A percentile compares a stretch with the other conserved stretches of the same genome.
phyloP scores from a whole-genome alignment of 2,888 invertebrate genomes.

The Eilema sororculum region DNA sequence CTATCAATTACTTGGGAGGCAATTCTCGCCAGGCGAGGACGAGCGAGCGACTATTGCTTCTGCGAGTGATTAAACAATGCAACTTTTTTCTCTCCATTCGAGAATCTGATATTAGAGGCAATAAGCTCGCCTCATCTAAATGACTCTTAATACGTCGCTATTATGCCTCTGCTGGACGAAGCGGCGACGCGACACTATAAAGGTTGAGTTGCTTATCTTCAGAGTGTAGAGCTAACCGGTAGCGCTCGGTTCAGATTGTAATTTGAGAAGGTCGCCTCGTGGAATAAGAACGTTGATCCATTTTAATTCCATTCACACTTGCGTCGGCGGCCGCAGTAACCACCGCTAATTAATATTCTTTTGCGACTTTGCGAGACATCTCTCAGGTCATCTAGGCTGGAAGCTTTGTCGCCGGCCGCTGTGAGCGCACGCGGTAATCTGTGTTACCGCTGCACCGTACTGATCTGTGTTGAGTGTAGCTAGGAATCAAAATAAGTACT shows the following conservation, averaged over 20 bases:
- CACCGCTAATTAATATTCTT: conserved; percentile 45
- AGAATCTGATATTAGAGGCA: too few species aligned
- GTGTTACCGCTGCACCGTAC: not conserved
- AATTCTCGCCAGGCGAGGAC: too few species aligned
- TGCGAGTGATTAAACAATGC: too few species aligned
- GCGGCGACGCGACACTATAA: not conserved
- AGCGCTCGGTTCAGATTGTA: conserved; percentile 20
- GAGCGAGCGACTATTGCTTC: too few species aligned
- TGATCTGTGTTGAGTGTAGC: conserved; percentile 8
- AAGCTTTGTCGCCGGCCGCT: conserved; percentile 3
- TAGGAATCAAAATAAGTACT: not conserved
- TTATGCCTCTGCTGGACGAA: not conserved
- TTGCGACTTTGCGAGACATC: conserved; percentile 27
- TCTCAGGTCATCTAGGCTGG: conserved; percentile 6
- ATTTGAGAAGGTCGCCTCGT: conserved; percentile 27
- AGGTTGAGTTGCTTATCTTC: not conserved
- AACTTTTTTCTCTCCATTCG: too few species aligned
- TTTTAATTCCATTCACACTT: conserved; percentile 35
- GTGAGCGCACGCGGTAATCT: too few species aligned
- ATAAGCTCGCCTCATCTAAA: too few species aligned
- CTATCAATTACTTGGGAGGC: too few species aligned
- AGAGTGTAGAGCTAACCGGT: conserved; percentile 14
- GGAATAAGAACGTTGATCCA: conserved; percentile 24
- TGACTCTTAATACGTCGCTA: not conserved
- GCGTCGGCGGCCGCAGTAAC: conserved; percentile 10